These are phyloP conservation scores for Baryphthengus martii DNA, from an alignment of 2,113 vertebrate genomes.

Conservation along the genomic window DNA sequence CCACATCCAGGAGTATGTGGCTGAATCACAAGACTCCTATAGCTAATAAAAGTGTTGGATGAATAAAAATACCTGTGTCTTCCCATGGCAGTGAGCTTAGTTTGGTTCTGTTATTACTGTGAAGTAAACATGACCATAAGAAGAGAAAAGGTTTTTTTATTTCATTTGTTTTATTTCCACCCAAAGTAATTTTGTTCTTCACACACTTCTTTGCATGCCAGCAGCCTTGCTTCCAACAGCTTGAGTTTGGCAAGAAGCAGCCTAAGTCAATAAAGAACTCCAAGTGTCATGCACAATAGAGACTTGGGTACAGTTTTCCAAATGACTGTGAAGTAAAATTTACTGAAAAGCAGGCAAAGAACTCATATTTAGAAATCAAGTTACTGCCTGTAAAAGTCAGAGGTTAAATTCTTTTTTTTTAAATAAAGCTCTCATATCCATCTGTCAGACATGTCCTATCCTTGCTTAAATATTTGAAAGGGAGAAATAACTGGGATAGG, in stretches of 20 bases:
- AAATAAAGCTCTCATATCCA: neutral
- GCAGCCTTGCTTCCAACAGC: neutral
- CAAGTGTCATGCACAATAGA: neutral
- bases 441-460: neutral
- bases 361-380: slow-evolving; percentile 6
- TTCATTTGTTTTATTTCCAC: neutral
- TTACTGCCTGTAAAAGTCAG: slow-evolving; percentile 39
- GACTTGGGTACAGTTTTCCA: neutral
- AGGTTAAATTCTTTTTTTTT: slow-evolving; percentile 3
- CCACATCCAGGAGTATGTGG: neutral
- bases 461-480: slow-evolving; percentile 13
- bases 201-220: neutral
- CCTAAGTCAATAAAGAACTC: neutral
- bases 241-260: neutral
- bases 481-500: neutral
- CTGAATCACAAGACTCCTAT: neutral
- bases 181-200: neutral
- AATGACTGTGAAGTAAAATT: neutral
- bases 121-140: neutral
- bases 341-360: slow-evolving; percentile 13
- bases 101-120: neutral
- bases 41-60: neutral
- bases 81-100: neutral
- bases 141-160: neutral
- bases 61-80: neutral